phyloP scores from a whole-genome alignment of 2,113 vertebrate species.

The Notothenia coriiceps region DNA sequence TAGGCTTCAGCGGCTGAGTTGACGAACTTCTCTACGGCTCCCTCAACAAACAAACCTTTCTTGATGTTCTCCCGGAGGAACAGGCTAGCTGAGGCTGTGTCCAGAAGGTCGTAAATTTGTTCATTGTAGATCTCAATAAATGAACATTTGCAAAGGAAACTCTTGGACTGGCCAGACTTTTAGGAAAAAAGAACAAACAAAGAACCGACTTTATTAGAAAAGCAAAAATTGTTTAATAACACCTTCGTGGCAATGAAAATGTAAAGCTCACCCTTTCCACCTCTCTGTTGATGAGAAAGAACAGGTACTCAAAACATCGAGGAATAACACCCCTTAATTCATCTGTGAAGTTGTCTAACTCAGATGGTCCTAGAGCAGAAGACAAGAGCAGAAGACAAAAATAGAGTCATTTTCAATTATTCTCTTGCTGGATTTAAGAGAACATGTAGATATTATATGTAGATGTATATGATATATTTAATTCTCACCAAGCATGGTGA shows the following conservation, averaged over 20 bases:
- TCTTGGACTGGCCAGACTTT: slow-evolving; percentile 90
- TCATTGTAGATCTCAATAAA: slow-evolving; percentile 99
- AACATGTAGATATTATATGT: neutral
- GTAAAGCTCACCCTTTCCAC: slow-evolving; percentile 88
- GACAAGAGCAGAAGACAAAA: slow-evolving; percentile 9
- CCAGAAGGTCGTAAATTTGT: slow-evolving; percentile 96
- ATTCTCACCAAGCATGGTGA: slow-evolving; percentile 96
- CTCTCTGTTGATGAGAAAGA: slow-evolving; percentile 95
- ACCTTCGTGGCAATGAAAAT: neutral
- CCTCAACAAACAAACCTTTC: slow-evolving; percentile 95
- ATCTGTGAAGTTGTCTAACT: slow-evolving; percentile 94
- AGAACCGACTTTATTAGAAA: neutral
- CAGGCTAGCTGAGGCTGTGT: slow-evolving; percentile 92
- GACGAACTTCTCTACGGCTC: slow-evolving; percentile 92
- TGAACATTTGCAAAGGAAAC: slow-evolving; percentile 97
- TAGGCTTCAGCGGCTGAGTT: slow-evolving; percentile 94
- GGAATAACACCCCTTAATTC: slow-evolving; percentile 94
- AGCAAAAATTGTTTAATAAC: neutral
- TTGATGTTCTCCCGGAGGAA: slow-evolving; percentile 97
- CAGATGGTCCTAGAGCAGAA: slow-evolving; percentile 89
- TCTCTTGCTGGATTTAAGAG: neutral
- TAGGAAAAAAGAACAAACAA: slow-evolving; percentile 39
- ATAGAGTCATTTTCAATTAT: slow-evolving; percentile 1
- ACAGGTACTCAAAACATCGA: slow-evolving; percentile 96
- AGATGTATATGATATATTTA: neutral